These are phyloP conservation scores for Molossus alvarezi DNA, from an alignment of 2,797 vertebrate genomes.

Conservation along the genomic window DNA sequence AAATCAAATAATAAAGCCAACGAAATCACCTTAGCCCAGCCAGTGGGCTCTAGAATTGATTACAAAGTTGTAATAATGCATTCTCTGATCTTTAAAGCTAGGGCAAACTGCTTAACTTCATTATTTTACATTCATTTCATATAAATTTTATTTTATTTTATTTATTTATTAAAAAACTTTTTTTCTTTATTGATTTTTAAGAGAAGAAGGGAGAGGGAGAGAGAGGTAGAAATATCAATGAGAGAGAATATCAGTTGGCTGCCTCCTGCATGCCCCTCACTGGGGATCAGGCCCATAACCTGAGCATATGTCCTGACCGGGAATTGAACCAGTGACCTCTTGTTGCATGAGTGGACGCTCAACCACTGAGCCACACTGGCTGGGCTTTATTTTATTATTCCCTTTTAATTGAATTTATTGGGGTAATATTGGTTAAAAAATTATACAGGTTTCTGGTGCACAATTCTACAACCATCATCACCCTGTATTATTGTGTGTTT, in stretches of 20 bases:
- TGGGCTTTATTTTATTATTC: no score
- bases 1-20: constrained; percentile 37
- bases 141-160: background rate
- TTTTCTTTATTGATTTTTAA: no score
- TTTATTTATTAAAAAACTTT: no score
- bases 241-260: no score
- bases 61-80: background rate
- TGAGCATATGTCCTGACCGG: no score
- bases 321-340: no score
- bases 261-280: no score
- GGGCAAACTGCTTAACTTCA: background rate
- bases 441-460: background rate
- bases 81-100: background rate
- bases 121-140: constrained; percentile 17
- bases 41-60: background rate
- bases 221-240: no score
- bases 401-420: background rate
- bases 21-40: background rate
- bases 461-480: background rate
- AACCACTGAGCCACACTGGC: no score
- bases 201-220: no score
- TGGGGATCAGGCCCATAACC: no score
- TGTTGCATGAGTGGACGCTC: no score
- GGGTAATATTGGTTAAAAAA: background rate
- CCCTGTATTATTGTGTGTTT: background rate